Evolutionary conservation across 2,797 vertebrate species (phyloP).

Genomic region (Sebastiscus tertius): DNA sequence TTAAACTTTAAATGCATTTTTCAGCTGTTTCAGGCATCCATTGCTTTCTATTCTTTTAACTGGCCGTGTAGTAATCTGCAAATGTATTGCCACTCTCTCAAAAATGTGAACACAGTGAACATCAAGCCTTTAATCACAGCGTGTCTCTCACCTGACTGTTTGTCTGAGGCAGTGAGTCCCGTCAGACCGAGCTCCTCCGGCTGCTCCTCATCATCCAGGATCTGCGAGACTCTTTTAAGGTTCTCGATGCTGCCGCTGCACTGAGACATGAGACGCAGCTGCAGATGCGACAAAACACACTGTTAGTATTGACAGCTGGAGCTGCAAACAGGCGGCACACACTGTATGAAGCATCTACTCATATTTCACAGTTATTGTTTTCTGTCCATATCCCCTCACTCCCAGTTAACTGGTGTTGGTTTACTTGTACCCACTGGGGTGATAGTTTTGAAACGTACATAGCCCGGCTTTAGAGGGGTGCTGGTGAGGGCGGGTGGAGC

Average conservation of each 20-base stretch:
- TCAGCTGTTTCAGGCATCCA: neutral
- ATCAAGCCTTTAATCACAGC: no score
- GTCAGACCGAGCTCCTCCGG: conserved; percentile 81
- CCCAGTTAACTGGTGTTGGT: neutral
- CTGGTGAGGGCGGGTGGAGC: conserved; percentile 78
- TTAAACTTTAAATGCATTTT: neutral
- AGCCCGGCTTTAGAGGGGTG: conserved; percentile 84
- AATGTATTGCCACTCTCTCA: neutral
- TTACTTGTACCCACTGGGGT: neutral
- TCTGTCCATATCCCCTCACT: neutral
- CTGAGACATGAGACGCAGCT: conserved; percentile 85
- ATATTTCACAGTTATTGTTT: neutral
- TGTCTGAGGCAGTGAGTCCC: conserved; percentile 74
- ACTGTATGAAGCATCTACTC: neutral
- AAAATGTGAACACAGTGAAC: neutral
- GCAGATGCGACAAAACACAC: conserved; percentile 21
- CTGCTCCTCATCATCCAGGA: conserved; percentile 77
- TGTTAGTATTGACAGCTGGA: neutral
- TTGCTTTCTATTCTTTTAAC: neutral
- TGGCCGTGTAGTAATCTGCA: fast-evolving
- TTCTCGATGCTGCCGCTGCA: conserved; percentile 80
- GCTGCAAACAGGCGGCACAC: neutral
- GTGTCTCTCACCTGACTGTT: conserved; percentile 85
- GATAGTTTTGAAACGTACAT: conserved; percentile 80
- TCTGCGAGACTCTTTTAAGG: conserved; percentile 75